Base-by-base conservation (phyloP, 2,113 vertebrate species). In the Alethe castanea region DNA sequence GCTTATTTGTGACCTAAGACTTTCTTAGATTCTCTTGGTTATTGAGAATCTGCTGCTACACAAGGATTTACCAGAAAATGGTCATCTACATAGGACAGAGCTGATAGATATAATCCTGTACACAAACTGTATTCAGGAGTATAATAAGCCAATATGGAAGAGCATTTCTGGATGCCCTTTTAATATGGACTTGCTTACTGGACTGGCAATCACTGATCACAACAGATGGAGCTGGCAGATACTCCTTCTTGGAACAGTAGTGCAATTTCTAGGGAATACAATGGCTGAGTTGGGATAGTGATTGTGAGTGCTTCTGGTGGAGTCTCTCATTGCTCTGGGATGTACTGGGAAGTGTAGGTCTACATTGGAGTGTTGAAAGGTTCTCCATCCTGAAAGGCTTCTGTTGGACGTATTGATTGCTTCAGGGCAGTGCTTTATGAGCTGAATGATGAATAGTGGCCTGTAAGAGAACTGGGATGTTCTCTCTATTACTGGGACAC, bases 151-250 rank as follows among this genome's bases (percentile, higher is more conserved):
- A 77, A 47, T 50, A 88, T 56, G 38, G 59, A 88, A 83, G 38
- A 83, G 60, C 40, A 54, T 92, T 95, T 92, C 82, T 94, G 71
- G 62, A 81, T 88, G 54, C 54, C 42, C 52, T 90, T 96, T 93
- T 78, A 62, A 70, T 83, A 45, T 73, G 60, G 60, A 86, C 76
- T 90, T 86, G 42, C 14, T 90, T 76, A 62, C n/a, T 73, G 80
- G 42, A 86, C 64, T 83, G 76, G 82, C 67, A 90, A 81, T 73
- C 86, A 88, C 60, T 90, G 86, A 64, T 40, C 56, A 47, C 79
- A 90, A 65, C 60, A 93, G 87, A 96, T 78, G 64, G 90, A 86
- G 42, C 33, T 83, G 62, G 92, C 26, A 80, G 52, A 62, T 90
- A 73, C 48, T 87, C 16, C 53, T 89, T 90, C 78, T 85, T 88